A percentile compares a stretch with the other conserved stretches of the same genome.
Evolutionary conservation across 2,113 vertebrate species (phyloP).

Genomic region (Pelodiscus sinensis): DNA sequence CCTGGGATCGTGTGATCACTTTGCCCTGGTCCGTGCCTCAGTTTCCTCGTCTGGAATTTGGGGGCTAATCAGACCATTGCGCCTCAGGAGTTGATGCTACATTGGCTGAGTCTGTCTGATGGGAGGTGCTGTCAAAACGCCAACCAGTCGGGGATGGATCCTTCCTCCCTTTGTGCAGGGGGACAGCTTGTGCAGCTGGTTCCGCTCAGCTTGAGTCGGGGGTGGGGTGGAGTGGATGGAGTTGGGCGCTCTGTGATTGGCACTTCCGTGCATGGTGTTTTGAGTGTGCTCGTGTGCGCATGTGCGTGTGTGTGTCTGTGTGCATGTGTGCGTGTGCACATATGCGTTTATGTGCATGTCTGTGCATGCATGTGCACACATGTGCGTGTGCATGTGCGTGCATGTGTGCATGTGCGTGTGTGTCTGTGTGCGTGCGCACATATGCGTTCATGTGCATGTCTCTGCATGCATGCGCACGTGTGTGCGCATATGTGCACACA

Average conservation of each 20-base stretch:
- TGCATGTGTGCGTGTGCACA: too few relatives aligned
- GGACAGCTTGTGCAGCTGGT: rapidly evolving
- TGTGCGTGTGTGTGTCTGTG: too few relatives aligned
- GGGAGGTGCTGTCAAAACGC: background rate
- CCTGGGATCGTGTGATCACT: background rate
- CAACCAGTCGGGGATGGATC: rapidly evolving
- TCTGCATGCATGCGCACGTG: too few relatives aligned
- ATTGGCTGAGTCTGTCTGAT: background rate
- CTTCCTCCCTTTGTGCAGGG: rapidly evolving
- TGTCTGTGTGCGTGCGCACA: too few relatives aligned
- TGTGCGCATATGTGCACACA: too few relatives aligned
- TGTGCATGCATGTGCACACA: too few relatives aligned
- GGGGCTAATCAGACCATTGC: background rate
- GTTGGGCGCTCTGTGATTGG: rapidly evolving
- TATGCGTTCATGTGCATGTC: too few relatives aligned
- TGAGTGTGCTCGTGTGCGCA: too few relatives aligned
- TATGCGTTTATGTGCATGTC: too few relatives aligned
- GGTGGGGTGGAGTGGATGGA: too few relatives aligned
- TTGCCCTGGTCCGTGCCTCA: background rate
- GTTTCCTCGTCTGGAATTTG: background rate
- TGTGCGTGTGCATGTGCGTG: too few relatives aligned
- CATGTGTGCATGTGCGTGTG: too few relatives aligned
- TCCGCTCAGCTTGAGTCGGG: background rate
- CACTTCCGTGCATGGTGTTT: background rate
- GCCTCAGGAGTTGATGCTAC: background rate